Percentiles rank a stretch among this genome's conserved stretches.
Evolutionary conservation across 30 jellyfish, hydroid and myxozoan genomes (phyloP).

Genomic region (Hydractinia symbiolongicarpus): DNA sequence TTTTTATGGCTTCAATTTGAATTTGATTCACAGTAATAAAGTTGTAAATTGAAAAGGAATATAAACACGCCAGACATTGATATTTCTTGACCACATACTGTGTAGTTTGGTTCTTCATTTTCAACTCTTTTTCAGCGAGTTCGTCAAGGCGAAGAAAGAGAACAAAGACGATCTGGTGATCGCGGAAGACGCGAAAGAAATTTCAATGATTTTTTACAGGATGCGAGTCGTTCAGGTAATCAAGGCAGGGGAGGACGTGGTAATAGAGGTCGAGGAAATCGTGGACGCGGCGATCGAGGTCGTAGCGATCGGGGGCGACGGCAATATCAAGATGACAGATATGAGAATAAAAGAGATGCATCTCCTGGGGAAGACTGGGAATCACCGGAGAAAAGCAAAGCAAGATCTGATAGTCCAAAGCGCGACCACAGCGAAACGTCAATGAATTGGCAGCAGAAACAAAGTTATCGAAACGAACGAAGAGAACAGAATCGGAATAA

Average conservation of each 20-base stretch:
- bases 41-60: too few species aligned
- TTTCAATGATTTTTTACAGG: constrained; percentile 18
- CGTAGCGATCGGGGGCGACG: constrained; percentile 15
- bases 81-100: too few species aligned
- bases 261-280: constrained; percentile 39
- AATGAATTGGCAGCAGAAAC: background rate
- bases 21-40: too few species aligned
- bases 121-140: too few species aligned
- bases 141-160: background rate
- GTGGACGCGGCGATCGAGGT: constrained; percentile 28
- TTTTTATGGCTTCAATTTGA: too few species aligned
- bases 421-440: background rate
- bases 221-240: constrained; percentile 10
- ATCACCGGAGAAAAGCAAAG: background rate
- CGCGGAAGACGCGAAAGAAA: constrained; percentile 13
- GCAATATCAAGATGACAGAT: background rate
- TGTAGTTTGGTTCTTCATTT: too few species aligned
- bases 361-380: constrained; percentile 14
- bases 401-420: background rate
- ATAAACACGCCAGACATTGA: too few species aligned
- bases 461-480: background rate
- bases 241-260: constrained; percentile 21
- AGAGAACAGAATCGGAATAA: background rate
- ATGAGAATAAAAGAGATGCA: constrained; percentile 7
- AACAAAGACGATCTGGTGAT: constrained; percentile 14